Evolutionary conservation across 2,888 invertebrate genomes (phyloP), one percentile per base, ranked within the genome.

Genomic region (Stictocephala bisonia): DNA sequence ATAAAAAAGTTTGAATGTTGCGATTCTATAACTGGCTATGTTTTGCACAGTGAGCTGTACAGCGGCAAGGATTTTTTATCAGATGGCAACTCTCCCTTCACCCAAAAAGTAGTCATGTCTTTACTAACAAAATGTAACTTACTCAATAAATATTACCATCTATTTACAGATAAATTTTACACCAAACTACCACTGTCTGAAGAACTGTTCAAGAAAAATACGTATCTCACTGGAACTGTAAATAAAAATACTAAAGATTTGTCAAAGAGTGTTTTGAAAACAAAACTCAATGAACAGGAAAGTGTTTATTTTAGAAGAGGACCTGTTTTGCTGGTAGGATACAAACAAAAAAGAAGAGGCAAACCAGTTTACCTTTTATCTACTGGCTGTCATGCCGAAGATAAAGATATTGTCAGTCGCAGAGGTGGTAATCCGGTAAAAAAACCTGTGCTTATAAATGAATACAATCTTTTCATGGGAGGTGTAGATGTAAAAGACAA

Each of bases 401-500:
- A 51, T n/a, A 51, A 51, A n/a, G 22, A 22, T 22, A n/a, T 51
- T 4, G 3, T 18, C 7, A 51, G 51, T n/a, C 20, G 24, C 3
- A 4, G n/a, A 22, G 51, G 51, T 7, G 6, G 24, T 7, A n/a
- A n/a, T n/a, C 22, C 4, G n/a, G 51, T 22, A 51, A 22, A 7
- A 48, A 68, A 68, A 15, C 68, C 50, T n/a, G 48, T 48, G n/a
- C 29, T 68, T 7, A 68, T 68, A 26, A 13, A 48, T 15, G 22
- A 68, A 24, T 68, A 68, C 15, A 68, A 68, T 22, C 18, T 50
- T 13, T 24, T 13, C 27, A 48, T 68, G 68, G 68, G 68, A 15
- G 68, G 50, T 18, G 68, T 68, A 24, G 68, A 68, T 27, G 20
- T 29, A 9, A 68, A 27, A 15, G 29, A 68, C 29, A 68, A 68